phyloP scores from a whole-genome alignment of 2,888 invertebrate genomes.

The Lamellibrachia satsuma region DNA sequence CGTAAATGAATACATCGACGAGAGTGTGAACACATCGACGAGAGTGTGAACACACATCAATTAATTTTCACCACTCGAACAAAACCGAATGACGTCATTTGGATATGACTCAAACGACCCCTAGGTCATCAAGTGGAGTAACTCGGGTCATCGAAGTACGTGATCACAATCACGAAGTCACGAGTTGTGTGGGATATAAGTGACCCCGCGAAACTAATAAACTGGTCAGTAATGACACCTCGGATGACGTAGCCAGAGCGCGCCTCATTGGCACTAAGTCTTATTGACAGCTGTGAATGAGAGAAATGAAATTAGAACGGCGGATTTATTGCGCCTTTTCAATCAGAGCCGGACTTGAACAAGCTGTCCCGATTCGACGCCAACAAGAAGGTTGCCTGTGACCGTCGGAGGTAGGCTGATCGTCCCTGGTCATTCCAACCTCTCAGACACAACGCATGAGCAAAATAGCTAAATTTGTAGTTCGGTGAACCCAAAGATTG shows the following conservation, averaged over 20 bases:
- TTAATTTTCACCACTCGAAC: too few species aligned
- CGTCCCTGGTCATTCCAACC: neutral
- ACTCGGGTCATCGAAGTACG: neutral
- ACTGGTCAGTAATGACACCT: conserved; percentile 17
- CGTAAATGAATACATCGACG: neutral
- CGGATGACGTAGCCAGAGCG: neutral
- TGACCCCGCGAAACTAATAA: conserved; percentile 5
- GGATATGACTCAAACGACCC: neutral
- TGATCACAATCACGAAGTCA: conserved; percentile 1
- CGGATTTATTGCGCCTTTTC: neutral
- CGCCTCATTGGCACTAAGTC: neutral
- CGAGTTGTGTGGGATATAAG: neutral
- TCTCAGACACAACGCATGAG: neutral
- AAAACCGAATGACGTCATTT: neutral
- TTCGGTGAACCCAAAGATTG: too few species aligned
- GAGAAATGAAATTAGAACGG: conserved; percentile 10
- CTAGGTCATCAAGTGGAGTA: neutral
- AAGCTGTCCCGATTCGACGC: neutral
- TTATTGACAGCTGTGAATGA: neutral
- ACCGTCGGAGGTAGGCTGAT: neutral
- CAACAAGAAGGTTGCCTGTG: neutral
- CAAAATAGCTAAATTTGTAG: neutral
- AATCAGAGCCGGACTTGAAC: neutral
- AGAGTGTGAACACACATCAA: too few species aligned
- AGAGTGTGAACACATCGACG: neutral